These are phyloP conservation scores for Bibio marci DNA, from an alignment of 2,888 invertebrate genomes.

Conservation along the genomic window DNA sequence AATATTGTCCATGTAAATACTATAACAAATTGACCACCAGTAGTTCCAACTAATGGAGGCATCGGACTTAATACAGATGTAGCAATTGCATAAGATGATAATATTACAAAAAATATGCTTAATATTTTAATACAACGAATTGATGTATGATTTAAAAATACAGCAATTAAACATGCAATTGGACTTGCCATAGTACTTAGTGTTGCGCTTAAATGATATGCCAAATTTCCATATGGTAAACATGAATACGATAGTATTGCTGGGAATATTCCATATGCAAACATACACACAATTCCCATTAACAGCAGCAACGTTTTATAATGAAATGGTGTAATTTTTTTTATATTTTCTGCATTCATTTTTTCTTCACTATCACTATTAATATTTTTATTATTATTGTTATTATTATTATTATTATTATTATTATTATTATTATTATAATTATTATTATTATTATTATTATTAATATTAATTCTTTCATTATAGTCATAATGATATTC, in stretches of 20 bases:
- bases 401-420: neutral
- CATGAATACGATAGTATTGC: constrained; percentile 60
- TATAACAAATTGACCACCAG: constrained; percentile 42
- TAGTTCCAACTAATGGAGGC: constrained; percentile 44
- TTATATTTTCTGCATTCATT: too few relatives aligned
- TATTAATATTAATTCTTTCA: too few relatives aligned
- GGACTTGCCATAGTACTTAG: constrained; percentile 70
- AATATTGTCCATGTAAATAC: constrained; percentile 52
- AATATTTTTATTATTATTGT: too few relatives aligned
- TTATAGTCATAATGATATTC: constrained; percentile 25
- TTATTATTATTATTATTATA: constrained; percentile 4
- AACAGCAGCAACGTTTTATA: constrained; percentile 25
- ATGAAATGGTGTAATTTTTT: constrained; percentile 13
- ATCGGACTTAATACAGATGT: constrained; percentile 56
- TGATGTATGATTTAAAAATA: constrained; percentile 37
- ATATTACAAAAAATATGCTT: constrained; percentile 30
- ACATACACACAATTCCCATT: constrained; percentile 40
- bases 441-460: constrained; percentile 7
- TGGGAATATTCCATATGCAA: constrained; percentile 62
- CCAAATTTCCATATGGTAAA: constrained; percentile 58
- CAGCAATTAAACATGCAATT: constrained; percentile 47
- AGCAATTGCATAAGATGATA: constrained; percentile 48
- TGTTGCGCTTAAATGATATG: constrained; percentile 63
- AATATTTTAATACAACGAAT: constrained; percentile 32
- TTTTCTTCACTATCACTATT: too few relatives aligned